Base-by-base conservation (phyloP, 2,888 invertebrate species). In the Ennomos erosarius region DNA sequence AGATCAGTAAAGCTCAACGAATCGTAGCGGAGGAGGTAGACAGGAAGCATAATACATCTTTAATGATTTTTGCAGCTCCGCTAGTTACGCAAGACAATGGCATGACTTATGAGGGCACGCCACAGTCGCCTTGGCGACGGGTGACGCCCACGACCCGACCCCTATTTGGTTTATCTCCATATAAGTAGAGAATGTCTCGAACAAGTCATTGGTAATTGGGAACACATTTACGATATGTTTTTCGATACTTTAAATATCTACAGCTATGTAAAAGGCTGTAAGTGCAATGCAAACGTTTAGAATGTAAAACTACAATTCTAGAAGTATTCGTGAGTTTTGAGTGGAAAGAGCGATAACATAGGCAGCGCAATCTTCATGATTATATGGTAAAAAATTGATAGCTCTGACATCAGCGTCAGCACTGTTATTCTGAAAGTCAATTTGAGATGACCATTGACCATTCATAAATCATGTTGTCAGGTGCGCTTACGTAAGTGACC, bases 41-140 rank as follows among this genome's bases (percentile, higher is more conserved):
- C 85, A 87, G 89, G 89, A 90, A 88, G 78, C 78, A 83, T 82
- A 83, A 85, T 46, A 82, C 75, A 73, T 82, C 79, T 73, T 78
- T 82, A 84, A 87, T 79, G 78, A 75, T 74, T 75, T 72, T 73
- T 70, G 74, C 69, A 75, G 73, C 76, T 60, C 68, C 69, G 74
- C 73, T 64, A 67, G 78, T 90, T 90, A 84, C 86, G 87, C 81
- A 90, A 90, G 86, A 85, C 83, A 84, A 85, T 82, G 71, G 80
- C 70, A 71, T 79, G 82, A 84, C 68, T 80, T 84, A 84, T 79
- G 70, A 75, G 67, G 72, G 49, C 51, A 45, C 75, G 77, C 78
- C 81, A 70, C 71, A 57, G 60, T 75, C 65, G 79, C 75, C 76
- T 76, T 73, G 82, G 71, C 80, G 80, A 78, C 87, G 79, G 83